Percentiles rank a stretch among this genome's conserved stretches.
Evolutionary conservation across 2,113 vertebrate species (phyloP).

Genomic region (Chloroceryle aenea): DNA sequence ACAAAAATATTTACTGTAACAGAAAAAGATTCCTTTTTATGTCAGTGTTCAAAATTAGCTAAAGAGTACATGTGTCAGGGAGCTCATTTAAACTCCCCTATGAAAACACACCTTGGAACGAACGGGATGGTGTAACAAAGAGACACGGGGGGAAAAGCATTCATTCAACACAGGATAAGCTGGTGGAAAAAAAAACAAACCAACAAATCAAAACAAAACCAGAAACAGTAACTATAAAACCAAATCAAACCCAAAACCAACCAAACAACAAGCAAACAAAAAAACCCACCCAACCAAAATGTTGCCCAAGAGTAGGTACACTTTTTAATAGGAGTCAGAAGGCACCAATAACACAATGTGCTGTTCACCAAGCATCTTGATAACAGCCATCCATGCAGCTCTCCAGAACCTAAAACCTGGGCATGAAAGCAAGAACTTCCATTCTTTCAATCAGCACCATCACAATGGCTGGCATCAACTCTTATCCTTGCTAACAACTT

Average conservation of each 20-base stretch:
- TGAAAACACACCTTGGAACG: not conserved
- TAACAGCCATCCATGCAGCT: not conserved
- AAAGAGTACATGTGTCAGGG: not conserved
- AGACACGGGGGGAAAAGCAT: fast-evolving
- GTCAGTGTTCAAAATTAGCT: conserved; percentile 4
- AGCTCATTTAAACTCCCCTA: not conserved
- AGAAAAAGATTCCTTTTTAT: not conserved
- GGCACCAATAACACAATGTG: not conserved
- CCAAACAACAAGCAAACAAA: too few relatives aligned
- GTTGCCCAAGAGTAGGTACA: not conserved
- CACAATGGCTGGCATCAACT: not conserved
- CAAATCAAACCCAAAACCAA: too few relatives aligned
- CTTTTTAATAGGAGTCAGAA: not conserved
- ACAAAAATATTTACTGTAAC: conserved; percentile 51
- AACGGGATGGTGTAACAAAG: not conserved
- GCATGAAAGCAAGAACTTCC: not conserved
- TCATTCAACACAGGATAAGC: not conserved
- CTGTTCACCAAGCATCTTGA: not conserved
- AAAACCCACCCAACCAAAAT: too few relatives aligned
- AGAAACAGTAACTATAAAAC: not conserved
- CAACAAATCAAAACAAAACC: too few relatives aligned
- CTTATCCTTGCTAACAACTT: not conserved
- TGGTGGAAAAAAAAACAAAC: not conserved
- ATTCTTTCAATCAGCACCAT: not conserved
- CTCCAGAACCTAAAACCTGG: not conserved